Evolutionary conservation across 2,888 invertebrate genomes (phyloP), one percentile per base, ranked within the genome.

Genomic region (Drosophila pegasa): DNA sequence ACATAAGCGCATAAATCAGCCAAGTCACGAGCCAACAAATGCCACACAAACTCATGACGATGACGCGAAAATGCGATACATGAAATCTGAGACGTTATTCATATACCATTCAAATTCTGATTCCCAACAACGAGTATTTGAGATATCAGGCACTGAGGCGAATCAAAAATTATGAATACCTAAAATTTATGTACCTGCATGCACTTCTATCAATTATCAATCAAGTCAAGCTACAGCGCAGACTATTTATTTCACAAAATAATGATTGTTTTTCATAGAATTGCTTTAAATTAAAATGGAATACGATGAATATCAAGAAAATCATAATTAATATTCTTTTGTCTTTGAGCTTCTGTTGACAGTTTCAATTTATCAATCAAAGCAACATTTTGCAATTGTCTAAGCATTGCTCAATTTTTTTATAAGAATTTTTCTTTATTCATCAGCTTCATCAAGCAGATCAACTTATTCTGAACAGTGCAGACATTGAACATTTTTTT

Each of bases 1-100:
- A 61, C 71, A 89, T 88, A 87, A 87, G 67, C 55, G 62, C 71
- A 89, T 88, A 87, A 87, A 87, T 87, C 89, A 89, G 89, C 78
- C 64, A 75, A 88, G 86, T 88, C 86, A 86, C 73, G 74, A 50
- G n/a, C 69, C 71, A 77, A 78, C 88, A 89, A 87, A 85, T 87
- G 85, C 66, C 79, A 48, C 45, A 63, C 66, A 69, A 58, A 66
- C 75, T 75, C 76, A 78, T 56, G 65, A 25, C 41, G 43, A 50
- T 31, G 43, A 25, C 14, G 29, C 18, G 6, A 22, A 25, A 63
- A 29, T 33, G 51, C 18, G 40, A 29, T 35, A 9, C 35, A 3
- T n/a, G 2, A 14, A 48, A 12, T 29, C 35, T 10, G n/a, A 41
- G 50, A 35, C 35, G 35, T 16, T 20, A 20, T 18, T 18, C 47